Evolutionary conservation across 1,140 invertebrate species (phyloP), one percentile per base, ranked within the genome.

Genomic region (Drosophila quadrilineata): DNA sequence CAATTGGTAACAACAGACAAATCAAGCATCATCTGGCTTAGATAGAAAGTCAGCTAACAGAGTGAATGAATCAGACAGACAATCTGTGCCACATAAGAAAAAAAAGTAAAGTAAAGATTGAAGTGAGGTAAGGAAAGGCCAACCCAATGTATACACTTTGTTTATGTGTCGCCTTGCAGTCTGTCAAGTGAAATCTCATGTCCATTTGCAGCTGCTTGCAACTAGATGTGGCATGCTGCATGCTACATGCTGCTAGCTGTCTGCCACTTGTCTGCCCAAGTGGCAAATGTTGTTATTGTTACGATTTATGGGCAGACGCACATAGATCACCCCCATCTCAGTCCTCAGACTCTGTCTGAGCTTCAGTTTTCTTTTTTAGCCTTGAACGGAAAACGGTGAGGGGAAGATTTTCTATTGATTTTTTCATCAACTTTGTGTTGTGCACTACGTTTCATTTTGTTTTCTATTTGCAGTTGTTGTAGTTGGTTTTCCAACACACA

Each of bases 241-340:
- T n/a, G n/a, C n/a, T n/a, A n/a, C n/a, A n/a, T n/a, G n/a, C 38
- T 43, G 19, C 41, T 36, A 43, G 31, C 21, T 28, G 50, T 80
- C 76, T 80, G 68, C 41, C 36, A 43, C 58, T 62, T 76, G 77
- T 84, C 72, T 84, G 59, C 56, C 63, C 63, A 73, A 76, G 79
- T 84, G 77, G 69, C 45, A 49, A n/a, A 35, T 45, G 62, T 52
- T 60, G 45, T 46, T 50, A 28, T 84, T 84, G 74, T 85, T 84
- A 84, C 79, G 66, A 86, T 85, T 84, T 85, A 84, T 84, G 80
- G n/a, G 80, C 57, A 85, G 64, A 85, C 79, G 79, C 79, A 84
- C 79, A 73, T 64, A 60, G 60, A 85, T 84, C 73, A 67, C 8
- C 31, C 54, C 40, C 38, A 45, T 50, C 28, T 26, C 49, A 29